A percentile compares a stretch with the other conserved stretches of the same genome.
These are phyloP conservation scores for Crotalus horridus DNA, from an alignment of 2,113 vertebrate genomes.

Conservation along the genomic window DNA sequence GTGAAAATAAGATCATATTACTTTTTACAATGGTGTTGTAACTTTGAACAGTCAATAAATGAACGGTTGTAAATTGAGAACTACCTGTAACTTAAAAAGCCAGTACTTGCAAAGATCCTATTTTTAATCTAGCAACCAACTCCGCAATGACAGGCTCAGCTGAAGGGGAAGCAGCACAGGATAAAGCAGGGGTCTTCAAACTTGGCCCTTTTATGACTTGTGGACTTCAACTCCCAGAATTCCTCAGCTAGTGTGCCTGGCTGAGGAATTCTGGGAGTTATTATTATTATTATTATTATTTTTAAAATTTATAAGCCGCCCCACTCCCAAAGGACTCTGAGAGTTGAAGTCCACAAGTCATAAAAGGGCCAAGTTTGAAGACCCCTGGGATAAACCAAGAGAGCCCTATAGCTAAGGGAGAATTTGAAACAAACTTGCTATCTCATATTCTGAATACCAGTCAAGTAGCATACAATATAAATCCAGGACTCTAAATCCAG, in stretches of 20 bases:
- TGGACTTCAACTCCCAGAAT: too few species aligned
- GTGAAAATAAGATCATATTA: not conserved
- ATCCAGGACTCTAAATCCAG: not conserved
- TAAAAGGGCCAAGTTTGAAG: too few species aligned
- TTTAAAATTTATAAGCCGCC: too few species aligned
- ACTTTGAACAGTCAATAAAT: not conserved
- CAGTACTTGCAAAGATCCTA: not conserved
- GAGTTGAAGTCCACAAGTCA: too few species aligned
- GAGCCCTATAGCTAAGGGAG: not conserved
- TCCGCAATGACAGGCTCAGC: not conserved
- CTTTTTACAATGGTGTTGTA: not conserved
- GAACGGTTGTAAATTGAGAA: not conserved
- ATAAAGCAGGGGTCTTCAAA: too few species aligned
- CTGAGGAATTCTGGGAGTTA: too few species aligned
- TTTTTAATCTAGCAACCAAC: not conserved
- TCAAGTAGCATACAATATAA: not conserved
- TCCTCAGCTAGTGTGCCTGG: too few species aligned
- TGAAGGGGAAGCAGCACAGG: not conserved
- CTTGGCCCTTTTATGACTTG: too few species aligned
- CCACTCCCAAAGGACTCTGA: too few species aligned
- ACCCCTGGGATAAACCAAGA: not conserved
- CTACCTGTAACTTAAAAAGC: not conserved
- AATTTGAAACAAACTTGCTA: not conserved
- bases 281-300: too few species aligned
- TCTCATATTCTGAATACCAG: not conserved